A percentile compares a stretch with the other conserved stretches of the same genome.
phyloP scores from a whole-genome alignment of 2,888 invertebrate genomes.

The Tromatobia lineatoria region DNA sequence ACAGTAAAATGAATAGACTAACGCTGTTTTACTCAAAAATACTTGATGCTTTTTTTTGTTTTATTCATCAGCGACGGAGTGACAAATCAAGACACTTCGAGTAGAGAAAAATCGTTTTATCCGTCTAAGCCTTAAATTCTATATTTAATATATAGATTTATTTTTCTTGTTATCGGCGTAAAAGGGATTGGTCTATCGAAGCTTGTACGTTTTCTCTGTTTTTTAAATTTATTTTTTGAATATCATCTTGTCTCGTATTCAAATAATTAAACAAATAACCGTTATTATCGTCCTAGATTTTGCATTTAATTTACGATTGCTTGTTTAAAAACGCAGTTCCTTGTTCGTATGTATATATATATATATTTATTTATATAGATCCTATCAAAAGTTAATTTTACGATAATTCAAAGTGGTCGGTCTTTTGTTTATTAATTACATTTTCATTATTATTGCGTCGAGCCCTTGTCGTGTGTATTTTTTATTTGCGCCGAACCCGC shows the following conservation, averaged over 20 bases:
- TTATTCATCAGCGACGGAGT: conserved; percentile 60
- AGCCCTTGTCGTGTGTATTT: conserved; percentile 36
- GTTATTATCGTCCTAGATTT: conserved; percentile 53
- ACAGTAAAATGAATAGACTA: conserved; percentile 36
- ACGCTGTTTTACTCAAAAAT: conserved; percentile 58
- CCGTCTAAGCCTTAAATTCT: conserved; percentile 57
- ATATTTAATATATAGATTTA: conserved; percentile 41
- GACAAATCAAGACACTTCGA: conserved; percentile 65
- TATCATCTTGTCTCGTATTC: conserved; percentile 11
- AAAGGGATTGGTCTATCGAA: conserved; percentile 69
- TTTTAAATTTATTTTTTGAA: conserved; percentile 20
- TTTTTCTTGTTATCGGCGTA: conserved; percentile 53
- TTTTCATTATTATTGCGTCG: conserved; percentile 64
- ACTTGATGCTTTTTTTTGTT: conserved; percentile 58
- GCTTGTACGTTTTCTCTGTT: conserved; percentile 67
- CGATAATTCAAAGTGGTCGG: conserved; percentile 71
- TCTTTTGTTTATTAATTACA: conserved; percentile 63
- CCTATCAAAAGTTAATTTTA: conserved; percentile 71
- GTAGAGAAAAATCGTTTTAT: conserved; percentile 66
- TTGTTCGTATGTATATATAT: conserved; percentile 52
- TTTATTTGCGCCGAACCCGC: conserved; percentile 31
- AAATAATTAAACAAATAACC: conserved; percentile 34
- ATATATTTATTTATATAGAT: conserved; percentile 63
- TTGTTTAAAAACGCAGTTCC: conserved; percentile 51
- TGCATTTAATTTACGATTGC: conserved; percentile 51